These are phyloP conservation scores for Ophraella communa DNA, from an alignment of 2,888 invertebrate genomes.

Conservation along the genomic window DNA sequence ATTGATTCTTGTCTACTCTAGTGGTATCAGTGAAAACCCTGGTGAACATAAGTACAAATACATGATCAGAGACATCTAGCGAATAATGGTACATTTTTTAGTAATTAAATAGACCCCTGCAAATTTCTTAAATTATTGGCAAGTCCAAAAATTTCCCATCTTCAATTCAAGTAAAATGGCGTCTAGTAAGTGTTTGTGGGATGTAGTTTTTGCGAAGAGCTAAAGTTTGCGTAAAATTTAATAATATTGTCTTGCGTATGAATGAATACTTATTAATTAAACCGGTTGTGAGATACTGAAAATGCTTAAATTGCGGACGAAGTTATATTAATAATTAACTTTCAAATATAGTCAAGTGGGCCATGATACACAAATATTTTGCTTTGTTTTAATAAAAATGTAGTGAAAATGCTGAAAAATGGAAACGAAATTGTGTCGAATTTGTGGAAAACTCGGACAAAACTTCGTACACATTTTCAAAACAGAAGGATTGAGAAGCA, in stretches of 20 bases:
- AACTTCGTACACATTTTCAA: constrained; percentile 56
- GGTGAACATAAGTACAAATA: no score
- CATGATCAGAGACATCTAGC: constrained; percentile 6
- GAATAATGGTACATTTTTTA: not conserved
- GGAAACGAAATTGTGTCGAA: constrained; percentile 57
- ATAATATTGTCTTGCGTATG: constrained; percentile 21
- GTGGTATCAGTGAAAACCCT: no score
- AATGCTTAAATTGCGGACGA: constrained; percentile 21
- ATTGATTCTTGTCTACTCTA: no score
- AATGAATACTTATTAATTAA: constrained; percentile 27
- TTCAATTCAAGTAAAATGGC: constrained; percentile 42
- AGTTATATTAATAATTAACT: constrained; percentile 20
- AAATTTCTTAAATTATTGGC: constrained; percentile 29
- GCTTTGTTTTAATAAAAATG: constrained; percentile 34
- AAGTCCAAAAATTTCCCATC: constrained; percentile 12
- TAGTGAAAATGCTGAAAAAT: constrained; percentile 45
- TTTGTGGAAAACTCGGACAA: constrained; percentile 55
- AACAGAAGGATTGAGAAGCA: constrained; percentile 56
- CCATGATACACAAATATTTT: constrained; percentile 23
- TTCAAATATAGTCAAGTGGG: constrained; percentile 26
- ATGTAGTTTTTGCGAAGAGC: constrained; percentile 36
- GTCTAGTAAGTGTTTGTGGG: constrained; percentile 47
- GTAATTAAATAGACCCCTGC: constrained; percentile 32
- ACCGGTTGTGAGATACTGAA: constrained; percentile 7
- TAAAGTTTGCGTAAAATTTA: constrained; percentile 24